Conservation (phyloP, 53 echinoderm and acorn worm species). For the Mesocentrotus franciscanus region DNA sequence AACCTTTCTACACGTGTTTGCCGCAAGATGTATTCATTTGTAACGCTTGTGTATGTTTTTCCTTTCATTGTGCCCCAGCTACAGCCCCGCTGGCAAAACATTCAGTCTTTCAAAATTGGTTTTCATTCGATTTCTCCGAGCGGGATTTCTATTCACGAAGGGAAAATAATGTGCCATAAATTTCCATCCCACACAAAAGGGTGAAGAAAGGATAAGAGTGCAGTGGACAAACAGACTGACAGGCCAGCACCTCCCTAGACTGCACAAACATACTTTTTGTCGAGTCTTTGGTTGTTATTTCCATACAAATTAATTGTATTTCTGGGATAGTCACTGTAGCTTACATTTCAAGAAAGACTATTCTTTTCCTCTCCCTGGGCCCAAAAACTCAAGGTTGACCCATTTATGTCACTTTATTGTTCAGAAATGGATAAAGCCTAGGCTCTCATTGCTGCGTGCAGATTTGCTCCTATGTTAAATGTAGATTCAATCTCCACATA, state of each 20-base stretch:
- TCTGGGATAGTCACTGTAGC: background rate
- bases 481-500: background rate
- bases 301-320: constrained; percentile 19
- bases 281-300: background rate
- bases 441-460: background rate
- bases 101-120: constrained; percentile 48
- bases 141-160: constrained; percentile 46
- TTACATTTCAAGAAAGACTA: background rate
- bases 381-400: constrained; percentile 14
- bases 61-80: constrained; percentile 41
- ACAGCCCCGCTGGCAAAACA: constrained; percentile 50
- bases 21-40: constrained; percentile 19
- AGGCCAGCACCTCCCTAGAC: constrained; percentile 3
- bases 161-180: constrained; percentile 54
- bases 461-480: background rate
- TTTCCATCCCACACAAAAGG: constrained; percentile 35
- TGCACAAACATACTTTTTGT: constrained; percentile 7
- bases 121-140: constrained; percentile 49
- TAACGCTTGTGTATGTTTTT: constrained; percentile 45
- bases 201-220: background rate
- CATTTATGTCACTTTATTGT: constrained; percentile 34
- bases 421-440: background rate
- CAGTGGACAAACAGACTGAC: constrained; percentile 30
- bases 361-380: background rate
- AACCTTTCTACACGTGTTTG: constrained; percentile 36